Conservation (phyloP, 2,888 invertebrate genomes). For the Nephrocerus scutellatus region DNA sequence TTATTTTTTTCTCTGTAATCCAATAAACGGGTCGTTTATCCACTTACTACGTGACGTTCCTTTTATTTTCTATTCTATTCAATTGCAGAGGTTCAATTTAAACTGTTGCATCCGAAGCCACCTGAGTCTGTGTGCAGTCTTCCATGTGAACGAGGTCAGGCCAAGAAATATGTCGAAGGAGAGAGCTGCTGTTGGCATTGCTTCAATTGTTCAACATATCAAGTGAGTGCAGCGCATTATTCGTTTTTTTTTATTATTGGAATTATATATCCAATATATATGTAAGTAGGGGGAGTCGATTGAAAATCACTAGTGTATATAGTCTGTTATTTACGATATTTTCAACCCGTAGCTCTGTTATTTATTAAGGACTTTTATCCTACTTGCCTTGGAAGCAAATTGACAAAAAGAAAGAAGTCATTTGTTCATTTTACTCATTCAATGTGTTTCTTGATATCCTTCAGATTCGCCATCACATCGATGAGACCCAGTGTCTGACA, state of each 20-base stretch:
- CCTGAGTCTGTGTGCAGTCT: slow-evolving; percentile 88
- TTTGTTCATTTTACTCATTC: slow-evolving; percentile 17
- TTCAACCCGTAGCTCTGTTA: too few relatives aligned
- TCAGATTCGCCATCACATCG: slow-evolving; percentile 70
- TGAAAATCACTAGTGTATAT: too few relatives aligned
- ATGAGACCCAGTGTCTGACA: slow-evolving; percentile 75
- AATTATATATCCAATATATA: too few relatives aligned
- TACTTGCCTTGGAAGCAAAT: slow-evolving; percentile 5
- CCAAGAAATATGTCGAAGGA: slow-evolving; percentile 86
- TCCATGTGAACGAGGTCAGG: slow-evolving; percentile 81
- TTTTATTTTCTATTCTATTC: slow-evolving; percentile 3
- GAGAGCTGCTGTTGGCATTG: slow-evolving; percentile 94
- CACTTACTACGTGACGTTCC: too few relatives aligned
- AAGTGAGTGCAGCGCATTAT: too few relatives aligned
- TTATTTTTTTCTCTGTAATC: slow-evolving; percentile 8
- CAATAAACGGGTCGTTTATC: too few relatives aligned
- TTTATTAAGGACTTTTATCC: too few relatives aligned
- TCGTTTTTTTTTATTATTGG: too few relatives aligned
- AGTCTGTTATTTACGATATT: too few relatives aligned
- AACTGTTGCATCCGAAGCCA: slow-evolving; percentile 66
- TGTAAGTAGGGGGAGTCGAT: too few relatives aligned
- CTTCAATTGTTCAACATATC: slow-evolving; percentile 80
- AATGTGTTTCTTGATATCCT: too few relatives aligned
- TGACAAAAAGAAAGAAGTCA: slow-evolving; percentile 6
- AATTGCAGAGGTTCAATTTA: slow-evolving; percentile 71